Base-by-base conservation (phyloP, 1,140 invertebrate species). In the Proctacanthus coquilletti region DNA sequence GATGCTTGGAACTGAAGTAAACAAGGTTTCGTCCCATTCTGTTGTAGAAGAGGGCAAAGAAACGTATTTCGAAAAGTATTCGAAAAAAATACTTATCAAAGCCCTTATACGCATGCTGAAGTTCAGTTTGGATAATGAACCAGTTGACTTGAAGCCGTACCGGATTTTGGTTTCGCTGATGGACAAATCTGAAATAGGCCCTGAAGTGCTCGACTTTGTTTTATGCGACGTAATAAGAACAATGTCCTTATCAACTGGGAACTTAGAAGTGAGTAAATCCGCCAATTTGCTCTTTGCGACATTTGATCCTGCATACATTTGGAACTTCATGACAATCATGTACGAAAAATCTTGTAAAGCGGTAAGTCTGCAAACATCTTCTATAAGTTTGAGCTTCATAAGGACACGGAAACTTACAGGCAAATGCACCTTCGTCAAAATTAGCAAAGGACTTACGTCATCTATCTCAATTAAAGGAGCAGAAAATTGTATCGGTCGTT, bases 181-280 rank as follows among this genome's bases (percentile, higher is more conserved):
- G 17, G 89, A 95, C 55, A 86, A 91, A 59, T 77, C 80, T 25
- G 87, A 93, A 61, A 84, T 94, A 38, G 84, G 85, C 9, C 75
- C 77, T 32, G 70, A 77, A 8, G 86, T 94, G 45, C 56, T 93
- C 34, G 85, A 92, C 51, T 78, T 81, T 58, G 80, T 91, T 40
- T 66, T 93, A 5, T 74, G 83, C 42, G 82, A 92, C 56, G 77
- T 93, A 35, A 84, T 93, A 58, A 73, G 84, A 18, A 53, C 66
- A 15, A 52, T 68, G 45, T 66, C 56, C 38, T 45, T 57, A 8
- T 54, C 51, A 19, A 53, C 47, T 36, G 52, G 48, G 4, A 57
- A 57, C 42, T 43, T 46, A 30, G 57, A 79, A 51, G 66, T 89
- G 4, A 63, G 82, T 4, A 89, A 89, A 63, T 84, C 80, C 10